Conservation (phyloP, 2,888 invertebrate species). For the Lucinisca nassula region DNA sequence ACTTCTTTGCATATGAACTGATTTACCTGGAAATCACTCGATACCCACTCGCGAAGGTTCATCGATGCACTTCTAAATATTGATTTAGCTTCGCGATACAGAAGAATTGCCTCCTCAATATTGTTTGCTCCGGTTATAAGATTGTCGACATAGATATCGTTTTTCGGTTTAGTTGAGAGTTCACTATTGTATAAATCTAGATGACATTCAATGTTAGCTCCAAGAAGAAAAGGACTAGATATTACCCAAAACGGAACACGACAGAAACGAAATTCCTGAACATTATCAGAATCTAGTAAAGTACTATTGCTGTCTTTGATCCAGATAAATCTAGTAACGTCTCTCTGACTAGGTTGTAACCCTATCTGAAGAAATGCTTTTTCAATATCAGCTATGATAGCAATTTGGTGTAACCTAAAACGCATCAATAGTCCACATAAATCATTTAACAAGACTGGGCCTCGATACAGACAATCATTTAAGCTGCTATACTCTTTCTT, state of each 20-base stretch:
- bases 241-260: constrained; percentile 16
- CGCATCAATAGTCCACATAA: constrained; percentile 37
- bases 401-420: constrained; percentile 21
- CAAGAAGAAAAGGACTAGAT: constrained; percentile 15
- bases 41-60: constrained; percentile 24
- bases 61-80: constrained; percentile 13
- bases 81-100: not conserved
- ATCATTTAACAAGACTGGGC: constrained; percentile 38
- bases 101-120: not conserved
- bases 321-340: constrained; percentile 32
- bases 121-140: not conserved
- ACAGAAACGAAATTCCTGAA: constrained; percentile 9
- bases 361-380: constrained; percentile 30
- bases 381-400: constrained; percentile 25
- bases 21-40: too few species aligned
- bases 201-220: not conserved
- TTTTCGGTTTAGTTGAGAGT: not conserved
- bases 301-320: constrained; percentile 4
- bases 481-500: constrained; percentile 24
- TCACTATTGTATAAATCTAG: not conserved
- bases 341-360: constrained; percentile 10
- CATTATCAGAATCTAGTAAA: not conserved
- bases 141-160: constrained; percentile 24
- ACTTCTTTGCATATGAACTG: too few species aligned
- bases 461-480: constrained; percentile 42